Percentiles rank a stretch among this genome's conserved stretches.
Evolutionary conservation across 2,113 vertebrate genomes (phyloP).

Genomic region (Odocoileus virginianus): DNA sequence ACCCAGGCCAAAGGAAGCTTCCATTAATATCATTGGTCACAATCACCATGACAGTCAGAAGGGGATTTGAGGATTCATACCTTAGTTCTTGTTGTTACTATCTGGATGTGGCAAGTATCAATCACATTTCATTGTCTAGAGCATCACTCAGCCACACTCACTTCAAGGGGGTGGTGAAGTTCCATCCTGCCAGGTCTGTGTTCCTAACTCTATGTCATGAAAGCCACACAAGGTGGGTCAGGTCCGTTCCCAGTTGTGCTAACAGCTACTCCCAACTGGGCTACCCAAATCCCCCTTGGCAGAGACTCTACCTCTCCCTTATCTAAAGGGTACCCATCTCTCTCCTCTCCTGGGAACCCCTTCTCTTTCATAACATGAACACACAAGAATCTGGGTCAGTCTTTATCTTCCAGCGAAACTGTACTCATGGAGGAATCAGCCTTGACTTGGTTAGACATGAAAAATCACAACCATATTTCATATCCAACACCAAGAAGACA

Average conservation of each 20-base stretch:
- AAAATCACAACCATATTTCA: constrained; percentile 71
- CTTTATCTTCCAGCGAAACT: constrained; percentile 64
- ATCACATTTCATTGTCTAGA: background rate
- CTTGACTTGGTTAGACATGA: constrained; percentile 44
- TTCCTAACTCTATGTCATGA: background rate
- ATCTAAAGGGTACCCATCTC: background rate
- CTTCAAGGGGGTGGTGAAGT: background rate
- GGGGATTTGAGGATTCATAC: background rate
- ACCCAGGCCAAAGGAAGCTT: background rate
- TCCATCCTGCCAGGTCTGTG: background rate
- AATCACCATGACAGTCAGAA: background rate
- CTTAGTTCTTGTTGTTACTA: background rate
- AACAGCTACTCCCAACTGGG: background rate
- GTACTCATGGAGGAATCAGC: constrained; percentile 45
- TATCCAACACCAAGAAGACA: constrained; percentile 20
- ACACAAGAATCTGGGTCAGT: constrained; percentile 58
- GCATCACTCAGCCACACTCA: background rate
- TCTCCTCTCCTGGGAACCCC: background rate
- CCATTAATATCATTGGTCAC: fast-evolving
- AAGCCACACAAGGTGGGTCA: background rate
- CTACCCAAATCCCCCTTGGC: background rate
- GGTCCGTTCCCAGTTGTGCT: background rate
- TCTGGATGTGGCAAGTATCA: background rate
- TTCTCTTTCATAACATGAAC: constrained; percentile 25
- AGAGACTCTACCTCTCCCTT: background rate